phyloP scores from a whole-genome alignment of 2,797 vertebrate species.

The Enteromius radiatus region DNA sequence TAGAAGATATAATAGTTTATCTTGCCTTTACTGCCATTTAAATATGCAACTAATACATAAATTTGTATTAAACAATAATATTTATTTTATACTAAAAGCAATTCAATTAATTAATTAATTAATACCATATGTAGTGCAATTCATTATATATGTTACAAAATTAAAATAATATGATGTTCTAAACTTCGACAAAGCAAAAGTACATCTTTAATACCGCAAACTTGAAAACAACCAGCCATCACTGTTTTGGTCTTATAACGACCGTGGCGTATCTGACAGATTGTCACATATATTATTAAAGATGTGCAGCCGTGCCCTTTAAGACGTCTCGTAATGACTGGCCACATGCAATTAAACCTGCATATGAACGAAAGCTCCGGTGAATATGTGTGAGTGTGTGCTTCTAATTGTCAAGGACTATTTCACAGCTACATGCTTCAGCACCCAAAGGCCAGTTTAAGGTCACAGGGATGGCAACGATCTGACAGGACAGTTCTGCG shows the following conservation, averaged over 20 bases:
- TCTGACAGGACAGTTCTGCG: conserved; percentile 38
- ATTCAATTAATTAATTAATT: too few relatives aligned
- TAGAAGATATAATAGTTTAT: neutral
- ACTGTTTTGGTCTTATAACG: neutral
- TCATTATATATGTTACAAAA: too few relatives aligned
- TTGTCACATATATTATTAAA: conserved; percentile 20
- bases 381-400: neutral
- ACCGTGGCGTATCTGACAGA: neutral
- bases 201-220: neutral
- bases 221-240: neutral
- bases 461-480: conserved; percentile 11
- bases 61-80: neutral
- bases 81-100: neutral
- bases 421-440: conserved; percentile 29
- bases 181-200: neutral
- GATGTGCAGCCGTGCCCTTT: conserved; percentile 20
- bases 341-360: conserved; percentile 25
- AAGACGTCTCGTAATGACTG: conserved; percentile 21
- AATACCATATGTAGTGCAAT: too few relatives aligned
- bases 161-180: neutral
- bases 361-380: neutral
- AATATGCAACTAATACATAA: neutral
- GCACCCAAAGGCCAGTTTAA: conserved; percentile 22
- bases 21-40: neutral
- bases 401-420: conserved; percentile 32